Base-by-base conservation (phyloP, 2,888 invertebrate species). In the Silvanus unidentatus region DNA sequence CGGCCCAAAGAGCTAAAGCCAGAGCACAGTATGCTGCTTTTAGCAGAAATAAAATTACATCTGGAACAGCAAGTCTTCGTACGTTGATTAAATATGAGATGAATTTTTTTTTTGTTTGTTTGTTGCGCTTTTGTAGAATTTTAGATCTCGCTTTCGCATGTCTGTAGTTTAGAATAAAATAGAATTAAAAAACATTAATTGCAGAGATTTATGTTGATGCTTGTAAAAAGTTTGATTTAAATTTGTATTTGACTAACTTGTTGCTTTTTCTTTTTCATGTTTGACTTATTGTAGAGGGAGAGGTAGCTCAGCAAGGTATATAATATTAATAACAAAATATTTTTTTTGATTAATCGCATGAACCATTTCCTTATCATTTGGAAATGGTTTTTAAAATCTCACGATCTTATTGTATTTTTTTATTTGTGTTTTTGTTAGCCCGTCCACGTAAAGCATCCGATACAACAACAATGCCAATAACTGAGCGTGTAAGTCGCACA, bases 1-100 rank as follows among this genome's bases (percentile, higher is more conserved):
- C 93, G 28, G 93, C 86, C 27, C 89, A 91, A 70, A 77, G 94
- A 37, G 94, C 93, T 28, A 85, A 87, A 59, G 88, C 85, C 0
- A 77, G 91, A 30, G 84, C 88, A 28, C 82, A 89, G 57, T 91
- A 91, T 73, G 87, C 89, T 40, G 84, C 84, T 62, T 79, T 88
- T 74, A 82, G 84, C 50, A 76, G 90, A 39, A 82, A 85, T 60
- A 89, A 89, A 75, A 76, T 83, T 56, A 75, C 77, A 67, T 72
- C 75, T 64, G 79, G 78, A 60, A 75, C 76, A 29, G 82, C 82
- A 40, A 81, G 82, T 58, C 74, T 82, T 63, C 88, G 88, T 89
- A 75, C 84, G 88, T 85, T 66, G 59, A 48, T 52, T 44, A n/a
- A 5, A 22, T 22, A 22, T 22, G 8, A 22, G 8, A 22, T 5